Base-by-base conservation (phyloP, 2,888 invertebrate species). In the Agrenia bidenticulata region DNA sequence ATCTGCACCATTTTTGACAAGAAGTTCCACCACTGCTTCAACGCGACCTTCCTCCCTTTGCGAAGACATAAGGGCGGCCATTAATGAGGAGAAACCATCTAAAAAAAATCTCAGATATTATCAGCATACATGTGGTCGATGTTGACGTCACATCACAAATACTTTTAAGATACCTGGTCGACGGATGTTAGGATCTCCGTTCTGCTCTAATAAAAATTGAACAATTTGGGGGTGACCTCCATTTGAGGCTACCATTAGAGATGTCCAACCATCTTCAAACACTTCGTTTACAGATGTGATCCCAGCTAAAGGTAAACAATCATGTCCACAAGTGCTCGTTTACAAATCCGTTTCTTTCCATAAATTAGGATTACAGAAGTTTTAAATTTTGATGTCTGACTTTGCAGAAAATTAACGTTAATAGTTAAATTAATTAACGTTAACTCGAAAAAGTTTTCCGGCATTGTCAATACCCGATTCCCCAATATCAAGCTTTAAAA, bases 11-110 rank as follows among this genome's bases (percentile, higher is more conserved):
- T 64, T 54, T 17, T 60, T 41, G 15, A 67, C 5, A 2, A 70
- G 58, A 21, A 65, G 39, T 7, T 57, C 62, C 13, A 64, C 59
- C 19, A 64, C 64, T 15, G 55, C 49, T 5, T 53, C 39, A 15
- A 63, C 58, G 19, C 64, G 65, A 1, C 51, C 67, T 15, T 19
- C 51, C 23, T 66, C 51, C 2, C 49, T 32, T 37, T 69, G 65
- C 17, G 67, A 67, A 49, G 70, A 67, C 49, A 63, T 67, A 49
- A 63, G 55, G 51, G 70, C 70, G 7, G 70, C 70, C 70, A 70
- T 70, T 0, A 70, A 51, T 13, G 70, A 61, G n/a, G 67, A 63
- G 39, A 70, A 70, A 15, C 63, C 61, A 42, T 70, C 70, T 70
- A 37, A 37, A 26, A 21, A 26, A 56, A 15, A n/a, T n/a, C n/a